Base-by-base conservation (phyloP, 1,140 invertebrate species). In the Lucilia sericata region DNA sequence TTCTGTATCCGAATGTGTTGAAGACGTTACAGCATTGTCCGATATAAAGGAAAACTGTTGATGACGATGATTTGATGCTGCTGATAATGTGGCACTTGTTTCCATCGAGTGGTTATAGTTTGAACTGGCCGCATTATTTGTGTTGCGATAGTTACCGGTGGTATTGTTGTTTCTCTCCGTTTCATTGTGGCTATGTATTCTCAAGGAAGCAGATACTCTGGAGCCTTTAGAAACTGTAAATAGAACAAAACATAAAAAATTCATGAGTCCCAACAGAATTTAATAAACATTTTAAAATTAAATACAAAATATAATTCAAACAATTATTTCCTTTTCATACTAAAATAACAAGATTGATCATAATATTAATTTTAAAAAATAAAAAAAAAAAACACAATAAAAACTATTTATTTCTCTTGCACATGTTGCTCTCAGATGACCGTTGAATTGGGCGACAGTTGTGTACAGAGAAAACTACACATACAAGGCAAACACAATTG, bases 181-280 rank as follows among this genome's bases (percentile, higher is more conserved):
- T 21, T 19, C n/a, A 70, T 21, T 70, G 19, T 21, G 51, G 12
- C 8, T 12, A 7, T 55, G 65, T 70, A 70, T 70, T 21, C 65
- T 70, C 12, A 70, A 25, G 65, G 65, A 21, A 70, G 65, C 19
- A 5, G 65, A 25, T 25, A 70, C 65, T 12, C 65, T 7, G 2
- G 65, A 70, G 19, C 65, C 65, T 70, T 70, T 70, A 70, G 65
- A n/a, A 70, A 70, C 65, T 70, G 65, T 10, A 70, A 70, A 42
- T 42, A 55, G 17, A 55, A 55, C 5, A 13, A n/a, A 55, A 17
- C 14, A 55, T 14, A 17, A 55, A 55, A 55, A 55, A 55, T 14
- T 12, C 0, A n/a, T n/a, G 13, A 55, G 0, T 55, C 5, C 12
- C 25, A 30, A 30, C 25, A 30, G 25, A 30, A 30, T 30, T 30